Base-by-base conservation (phyloP, 2,797 vertebrate species). In the Margarornis squamiger region DNA sequence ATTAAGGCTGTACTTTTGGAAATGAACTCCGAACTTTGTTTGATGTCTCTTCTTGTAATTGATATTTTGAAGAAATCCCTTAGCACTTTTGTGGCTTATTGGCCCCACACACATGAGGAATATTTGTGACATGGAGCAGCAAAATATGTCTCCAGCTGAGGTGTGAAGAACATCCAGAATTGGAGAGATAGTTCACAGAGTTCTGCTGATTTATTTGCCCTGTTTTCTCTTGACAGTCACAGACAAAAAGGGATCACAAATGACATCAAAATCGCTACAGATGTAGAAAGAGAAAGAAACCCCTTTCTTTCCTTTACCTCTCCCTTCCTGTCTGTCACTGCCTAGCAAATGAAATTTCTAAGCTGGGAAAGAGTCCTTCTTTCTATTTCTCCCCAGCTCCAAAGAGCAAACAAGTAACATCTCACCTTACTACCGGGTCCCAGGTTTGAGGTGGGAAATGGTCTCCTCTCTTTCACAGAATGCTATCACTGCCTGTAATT, bases 41-140 rank as follows among this genome's bases (percentile, higher is more conserved):
- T 92, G 72, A 43, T 95, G 80, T 92, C 65, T 91, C n/a, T 63
- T 88, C 52, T 95, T 79, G 68, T 67, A 92, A 73, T n/a, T 39
- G 88, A 79, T 85, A 55, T 63, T 93, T 84, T 82, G 57, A 93
- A 85, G 30, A 70, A 79, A 72, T 27, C 51, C 73, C 45, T 84
- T 75, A 41, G 51, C 43, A 70, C 30, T 55, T 90, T 73, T 92
- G 74, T 77, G 63, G 90, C 27, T 93, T 88, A 49, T n/a, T 92
- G 57, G 32, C 41, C 39, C 23, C 63, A 39, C 0, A 0, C 22
- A 74, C 68, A 83, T 23, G 30, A 94, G 32, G 39, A 82, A 58
- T 82, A 91, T 89, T 90, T 95, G 80, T 87, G 78, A 95, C 65
- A 55, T 27, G 39, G 46, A 82, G n/a, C 39, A 93, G 29, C 67